Evolutionary conservation across 2,113 vertebrate species (phyloP), one percentile per base, ranked within the genome.

Genomic region (Prionailurus viverrinus): DNA sequence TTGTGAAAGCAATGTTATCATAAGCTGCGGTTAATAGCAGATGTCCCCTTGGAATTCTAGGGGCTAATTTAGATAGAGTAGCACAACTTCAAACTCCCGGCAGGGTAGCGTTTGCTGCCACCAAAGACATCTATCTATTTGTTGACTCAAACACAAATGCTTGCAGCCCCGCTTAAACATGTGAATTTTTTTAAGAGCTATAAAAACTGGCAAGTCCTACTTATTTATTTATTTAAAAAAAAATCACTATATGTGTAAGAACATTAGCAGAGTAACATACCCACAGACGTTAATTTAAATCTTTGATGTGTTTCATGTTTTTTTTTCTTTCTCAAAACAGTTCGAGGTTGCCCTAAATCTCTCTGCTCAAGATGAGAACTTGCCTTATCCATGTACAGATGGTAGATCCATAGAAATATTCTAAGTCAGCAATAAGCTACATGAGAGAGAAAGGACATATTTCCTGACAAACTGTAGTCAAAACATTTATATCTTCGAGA

Each of bases 51-150:
- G 97, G 95, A 98, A 95, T 97, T 96, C 96, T 90, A 91, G 79
- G 79, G 82, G 51, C 85, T 98, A 96, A 98, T 98, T 98, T 96
- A 98, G 98, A 98, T 96, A 88, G 92, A 97, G 96, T 98, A 98
- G 97, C 48, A 93, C 97, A 98, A 98, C 98, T 99, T 98, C 97
- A 97, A 96, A 98, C 91, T 98, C 98, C 95, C 83, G 86, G 97
- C 97, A 97, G 98, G 98, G 97, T 96, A 97, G 97, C 96, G 94
- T 97, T 97, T 97, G 97, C 98, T 97, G 96, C 97, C 98, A 97
- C 98, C 98, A 98, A 68, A 99, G 97, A 98, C 97, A 98, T 98
- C 97, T 98, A 98, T 98, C 98, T 99, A 98, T 99, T 98, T 98
- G 98, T 98, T 98, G 98, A 99, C 93, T 98, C 97, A 98, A 97